phyloP scores from a whole-genome alignment of 1,140 invertebrate genomes.

The Neodiprion fabricii region DNA sequence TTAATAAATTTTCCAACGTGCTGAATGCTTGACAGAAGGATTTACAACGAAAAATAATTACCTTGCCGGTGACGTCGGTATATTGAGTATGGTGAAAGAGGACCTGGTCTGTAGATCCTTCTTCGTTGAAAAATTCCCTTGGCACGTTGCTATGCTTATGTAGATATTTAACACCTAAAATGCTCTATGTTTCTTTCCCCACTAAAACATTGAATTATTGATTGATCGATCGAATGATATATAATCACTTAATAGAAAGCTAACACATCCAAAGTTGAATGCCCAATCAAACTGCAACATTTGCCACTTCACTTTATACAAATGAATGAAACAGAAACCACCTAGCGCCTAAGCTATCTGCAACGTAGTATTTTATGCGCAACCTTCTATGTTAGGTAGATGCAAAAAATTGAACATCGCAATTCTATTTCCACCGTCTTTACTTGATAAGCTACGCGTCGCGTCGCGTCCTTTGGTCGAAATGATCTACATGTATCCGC shows the following conservation, averaged over 20 bases:
- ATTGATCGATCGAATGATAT: slow-evolving; percentile 47
- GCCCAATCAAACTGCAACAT: slow-evolving; percentile 52
- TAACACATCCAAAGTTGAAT: slow-evolving; percentile 46
- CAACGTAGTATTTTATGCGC: slow-evolving; percentile 3
- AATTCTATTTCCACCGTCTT: no score
- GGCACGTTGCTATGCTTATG: neutral
- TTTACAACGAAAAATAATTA: neutral
- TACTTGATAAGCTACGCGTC: no score
- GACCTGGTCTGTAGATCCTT: neutral
- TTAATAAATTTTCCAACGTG: neutral
- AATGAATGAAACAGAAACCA: slow-evolving; percentile 51
- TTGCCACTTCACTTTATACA: slow-evolving; percentile 51
- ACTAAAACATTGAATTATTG: slow-evolving; percentile 38
- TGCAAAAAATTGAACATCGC: no score
- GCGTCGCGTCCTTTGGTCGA: no score
- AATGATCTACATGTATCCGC: no score
- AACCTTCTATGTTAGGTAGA: neutral
- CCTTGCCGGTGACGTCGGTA: no score
- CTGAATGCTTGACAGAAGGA: neutral
- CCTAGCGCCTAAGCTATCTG: slow-evolving; percentile 34
- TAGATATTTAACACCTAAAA: neutral
- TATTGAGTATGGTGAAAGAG: no score
- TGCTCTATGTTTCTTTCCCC: slow-evolving; percentile 30
- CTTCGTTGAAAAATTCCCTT: neutral
- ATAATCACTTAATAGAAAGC: slow-evolving; percentile 31